Base-by-base conservation (phyloP, 2,888 invertebrate genomes). In the Leucophenga montana region DNA sequence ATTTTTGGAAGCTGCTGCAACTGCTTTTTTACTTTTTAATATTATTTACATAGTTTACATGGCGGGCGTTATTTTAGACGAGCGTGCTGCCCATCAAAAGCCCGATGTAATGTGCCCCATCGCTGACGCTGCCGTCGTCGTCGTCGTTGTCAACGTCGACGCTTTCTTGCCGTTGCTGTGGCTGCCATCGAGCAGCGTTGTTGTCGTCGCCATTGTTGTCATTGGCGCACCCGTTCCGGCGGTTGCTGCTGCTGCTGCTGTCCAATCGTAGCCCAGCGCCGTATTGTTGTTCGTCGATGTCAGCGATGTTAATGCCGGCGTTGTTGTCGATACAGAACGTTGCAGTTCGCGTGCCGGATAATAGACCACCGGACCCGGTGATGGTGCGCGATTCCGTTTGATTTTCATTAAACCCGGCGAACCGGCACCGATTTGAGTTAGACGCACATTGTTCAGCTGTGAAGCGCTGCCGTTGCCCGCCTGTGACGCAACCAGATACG, bases 361-460 rank as follows among this genome's bases (percentile, higher is more conserved):
- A 71, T 89, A 89, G 8, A 89, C 89, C 46, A 89, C 87, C 0
- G 89, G 89, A 0, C 89, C 89, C 0, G 89, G 89, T 0, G 89
- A 89, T 0, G 89, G 89, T 0, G 89, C 89, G 0, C 89, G 82
- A 62, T 87, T 87, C 6, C 89, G 85, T 68, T 89, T 87, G 66
- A 88, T 87, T 66, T 88, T 86, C 8, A 86, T 75, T 0, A 85
- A 77, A 9, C 85, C 86, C 27, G 86, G 82, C 0, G 84, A 82
- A 18, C 61, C 22, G 0, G 85, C 85, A 69, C 81, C 78, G 9
- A 79, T 77, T 53, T 80, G 79, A 22, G 86, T 82, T 48, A 89
- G 78, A 13, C 89, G 87, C 0, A 89, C 85, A 72, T 85, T 89
- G 64, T 86, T 88, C 54, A 85, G 56, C 3, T 82, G 80, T 53